phyloP scores from a whole-genome alignment of 2,797 vertebrate genomes.

The Pseudochaenichthys georgianus region DNA sequence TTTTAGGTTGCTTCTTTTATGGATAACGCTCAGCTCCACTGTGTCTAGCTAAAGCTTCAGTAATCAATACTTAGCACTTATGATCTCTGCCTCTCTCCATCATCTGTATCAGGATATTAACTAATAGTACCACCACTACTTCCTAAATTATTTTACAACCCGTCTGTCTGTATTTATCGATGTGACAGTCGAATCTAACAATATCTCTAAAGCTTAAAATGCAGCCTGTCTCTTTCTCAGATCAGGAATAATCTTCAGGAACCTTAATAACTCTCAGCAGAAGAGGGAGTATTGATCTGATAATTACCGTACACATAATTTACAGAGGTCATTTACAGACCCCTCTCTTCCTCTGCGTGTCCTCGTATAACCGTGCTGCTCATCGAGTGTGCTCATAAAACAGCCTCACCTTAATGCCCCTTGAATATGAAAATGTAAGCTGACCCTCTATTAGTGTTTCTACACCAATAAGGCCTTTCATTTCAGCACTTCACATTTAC shows the following conservation, averaged over 20 bases:
- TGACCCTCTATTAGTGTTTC: no score
- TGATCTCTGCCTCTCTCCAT: constrained; percentile 5
- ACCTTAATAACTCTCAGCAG: background rate
- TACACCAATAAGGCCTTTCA: background rate
- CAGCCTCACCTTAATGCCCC: background rate
- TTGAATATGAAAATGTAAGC: background rate
- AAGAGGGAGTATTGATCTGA: constrained; percentile 8
- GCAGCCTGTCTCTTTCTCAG: background rate
- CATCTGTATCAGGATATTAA: background rate
- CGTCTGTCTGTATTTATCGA: background rate
- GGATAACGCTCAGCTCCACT: background rate
- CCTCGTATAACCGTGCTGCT: background rate
- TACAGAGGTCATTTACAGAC: background rate
- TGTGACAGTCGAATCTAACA: background rate
- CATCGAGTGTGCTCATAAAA: no score
- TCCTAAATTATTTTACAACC: no score
- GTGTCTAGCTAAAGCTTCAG: background rate
- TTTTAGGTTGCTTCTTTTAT: background rate
- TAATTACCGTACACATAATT: background rate
- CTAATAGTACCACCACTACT: background rate
- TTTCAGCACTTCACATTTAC: background rate
- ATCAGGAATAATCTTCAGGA: background rate
- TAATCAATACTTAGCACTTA: constrained; percentile 9
- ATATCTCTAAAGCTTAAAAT: background rate
- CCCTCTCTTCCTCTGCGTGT: background rate